Evolutionary conservation across 2,113 vertebrate species (phyloP).

Genomic region (Pachyramphus minor): DNA sequence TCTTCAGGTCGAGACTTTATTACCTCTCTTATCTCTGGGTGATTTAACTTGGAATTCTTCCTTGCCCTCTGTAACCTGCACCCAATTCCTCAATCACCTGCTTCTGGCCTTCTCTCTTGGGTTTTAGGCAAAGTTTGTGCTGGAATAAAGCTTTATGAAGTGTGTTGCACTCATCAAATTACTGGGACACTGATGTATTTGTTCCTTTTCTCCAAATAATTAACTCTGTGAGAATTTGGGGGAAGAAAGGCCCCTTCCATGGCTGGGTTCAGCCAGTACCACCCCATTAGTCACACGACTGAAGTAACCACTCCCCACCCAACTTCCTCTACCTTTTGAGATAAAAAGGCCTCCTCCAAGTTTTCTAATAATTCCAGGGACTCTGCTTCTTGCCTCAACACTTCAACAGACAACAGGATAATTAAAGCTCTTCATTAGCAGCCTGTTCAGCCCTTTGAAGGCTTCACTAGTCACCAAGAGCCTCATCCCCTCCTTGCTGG

Average conservation of each 20-base stretch:
- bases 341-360: constrained; percentile 9
- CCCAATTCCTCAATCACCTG: neutral
- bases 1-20: neutral
- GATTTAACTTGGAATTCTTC: neutral
- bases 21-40: neutral
- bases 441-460: neutral
- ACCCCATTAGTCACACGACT: constrained; percentile 34
- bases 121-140: neutral
- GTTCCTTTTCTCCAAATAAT: neutral
- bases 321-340: neutral
- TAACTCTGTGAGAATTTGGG: neutral
- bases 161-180: neutral
- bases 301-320: constrained; percentile 33
- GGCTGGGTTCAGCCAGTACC: neutral
- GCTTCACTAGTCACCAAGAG: neutral
- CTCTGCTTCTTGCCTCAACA: neutral
- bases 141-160: neutral
- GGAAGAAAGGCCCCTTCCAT: neutral
- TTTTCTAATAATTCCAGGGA: neutral
- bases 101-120: neutral
- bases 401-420: neutral
- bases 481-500: neutral
- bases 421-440: neutral
- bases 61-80: neutral
- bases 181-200: neutral